Base-by-base conservation (phyloP, 1,140 invertebrate species). In the Drosophila nigrodunni region DNA sequence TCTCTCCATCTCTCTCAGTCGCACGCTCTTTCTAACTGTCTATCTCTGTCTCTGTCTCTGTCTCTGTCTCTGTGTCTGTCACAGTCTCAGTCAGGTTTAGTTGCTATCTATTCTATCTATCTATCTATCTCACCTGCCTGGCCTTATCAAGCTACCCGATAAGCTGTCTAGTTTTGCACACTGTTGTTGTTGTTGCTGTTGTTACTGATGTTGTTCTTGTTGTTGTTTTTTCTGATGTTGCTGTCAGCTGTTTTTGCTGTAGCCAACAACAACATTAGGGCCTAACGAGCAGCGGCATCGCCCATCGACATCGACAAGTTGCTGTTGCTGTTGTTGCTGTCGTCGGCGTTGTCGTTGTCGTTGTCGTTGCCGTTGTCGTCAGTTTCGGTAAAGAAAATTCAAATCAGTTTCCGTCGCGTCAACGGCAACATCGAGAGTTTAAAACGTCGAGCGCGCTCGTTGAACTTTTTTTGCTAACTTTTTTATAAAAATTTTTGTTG, bases 381-480 rank as follows among this genome's bases (percentile, higher is more conserved):
- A 74, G 50, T 59, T 58, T 59, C 58, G 46, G 46, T 62, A 43
- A 39, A 11, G 65, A 58, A 79, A 83, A 85, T 85, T 85, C 67
- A 80, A 85, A 85, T 85, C 81, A 85, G 81, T 85, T 85, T 50
- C 77, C 80, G 52, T 49, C 62, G 74, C 77, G 77, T 65, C 72
- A 61, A 59, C 66, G 72, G 50, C 65, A 74, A 69, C 72, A 67
- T 74, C 73, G 72, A 47, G 72, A 52, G 35, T 69, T 73, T 35
- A 21, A 46, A 71, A 10, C 25, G 70, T 47, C 55, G 52, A 55
- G 62, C 34, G 65, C 65, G 65, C 41, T 30, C 43, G 52, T 61
- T 61, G 52, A 62, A 57, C 58, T 35, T 61, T 57, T 68, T 47
- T 39, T 35, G 62, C 13, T 25, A 11, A 21, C 18, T 21, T 58